Percentiles rank a stretch among this genome's conserved stretches.
Evolutionary conservation across 2,888 invertebrate genomes (phyloP).

Genomic region (Chaetogeoica ovagalla): DNA sequence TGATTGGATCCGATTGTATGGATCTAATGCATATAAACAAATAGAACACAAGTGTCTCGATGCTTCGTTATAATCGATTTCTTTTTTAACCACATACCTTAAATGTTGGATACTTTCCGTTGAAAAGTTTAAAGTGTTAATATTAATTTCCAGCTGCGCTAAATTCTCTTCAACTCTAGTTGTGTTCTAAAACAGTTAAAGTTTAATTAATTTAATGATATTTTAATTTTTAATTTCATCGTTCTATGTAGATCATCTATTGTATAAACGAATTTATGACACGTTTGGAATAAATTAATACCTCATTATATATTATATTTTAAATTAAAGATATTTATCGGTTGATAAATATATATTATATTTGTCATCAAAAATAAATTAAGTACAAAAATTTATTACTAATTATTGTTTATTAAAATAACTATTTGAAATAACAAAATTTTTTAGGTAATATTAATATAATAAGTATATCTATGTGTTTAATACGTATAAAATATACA

Average conservation of each 20-base stretch:
- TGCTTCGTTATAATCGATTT: background rate
- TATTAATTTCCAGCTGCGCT: constrained; percentile 40
- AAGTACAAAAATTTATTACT: background rate
- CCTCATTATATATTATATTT: no score
- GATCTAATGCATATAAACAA: constrained; percentile 1
- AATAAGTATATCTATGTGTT: no score
- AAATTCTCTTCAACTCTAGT: constrained; percentile 18
- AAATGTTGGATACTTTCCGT: constrained; percentile 36
- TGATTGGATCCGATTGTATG: constrained; percentile 24
- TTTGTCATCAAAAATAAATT: background rate
- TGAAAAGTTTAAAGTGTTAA: constrained; percentile 15
- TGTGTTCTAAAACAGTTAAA: constrained; percentile 10
- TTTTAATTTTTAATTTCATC: background rate
- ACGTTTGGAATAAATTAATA: background rate
- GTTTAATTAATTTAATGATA: background rate
- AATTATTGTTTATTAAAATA: background rate
- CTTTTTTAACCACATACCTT: constrained; percentile 14
- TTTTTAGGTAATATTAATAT: no score
- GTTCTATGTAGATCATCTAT: background rate
- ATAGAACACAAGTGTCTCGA: background rate
- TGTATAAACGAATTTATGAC: background rate
- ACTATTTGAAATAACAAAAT: background rate
- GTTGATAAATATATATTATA: background rate
- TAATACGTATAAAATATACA: background rate
- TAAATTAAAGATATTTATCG: no score